These are phyloP conservation scores for Porites rus DNA, from an alignment of 92 coral and sea anemone genomes.

Conservation along the genomic window DNA sequence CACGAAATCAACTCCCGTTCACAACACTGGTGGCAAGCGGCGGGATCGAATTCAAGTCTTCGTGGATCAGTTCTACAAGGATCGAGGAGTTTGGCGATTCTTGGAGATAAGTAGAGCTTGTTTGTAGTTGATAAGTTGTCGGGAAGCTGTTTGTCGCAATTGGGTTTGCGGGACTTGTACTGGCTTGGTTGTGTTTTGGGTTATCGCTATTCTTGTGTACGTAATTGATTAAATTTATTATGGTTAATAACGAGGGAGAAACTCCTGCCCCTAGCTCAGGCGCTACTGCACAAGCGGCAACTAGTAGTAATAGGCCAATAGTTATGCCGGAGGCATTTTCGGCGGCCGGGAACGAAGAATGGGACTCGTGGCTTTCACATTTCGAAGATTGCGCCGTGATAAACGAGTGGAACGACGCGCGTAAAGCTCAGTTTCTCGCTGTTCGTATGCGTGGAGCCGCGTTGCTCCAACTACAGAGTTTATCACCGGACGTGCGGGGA, in stretches of 20 bases:
- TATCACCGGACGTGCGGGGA: background rate
- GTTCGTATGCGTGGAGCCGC: background rate
- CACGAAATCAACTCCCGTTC: too few species aligned
- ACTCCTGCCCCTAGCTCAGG: background rate
- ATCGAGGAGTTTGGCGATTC: background rate
- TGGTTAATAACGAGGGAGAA: background rate
- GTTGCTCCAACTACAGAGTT: too few species aligned
- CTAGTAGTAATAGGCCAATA: background rate
- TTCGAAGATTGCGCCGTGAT: slow-evolving; percentile 7
- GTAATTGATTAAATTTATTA: too few species aligned
- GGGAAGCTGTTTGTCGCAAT: background rate
- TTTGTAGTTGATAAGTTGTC: background rate
- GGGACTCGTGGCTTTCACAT: slow-evolving; percentile 6
- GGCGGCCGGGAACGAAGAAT: background rate
- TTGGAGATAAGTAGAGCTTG: background rate
- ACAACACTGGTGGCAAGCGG: background rate
- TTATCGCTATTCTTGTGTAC: too few species aligned
- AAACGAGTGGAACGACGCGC: background rate
- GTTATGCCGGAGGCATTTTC: background rate
- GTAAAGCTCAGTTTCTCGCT: too few species aligned
- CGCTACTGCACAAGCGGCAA: too few species aligned
- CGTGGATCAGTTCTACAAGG: background rate
- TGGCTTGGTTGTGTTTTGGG: background rate
- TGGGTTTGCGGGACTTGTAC: background rate
- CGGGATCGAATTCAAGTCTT: background rate